phyloP scores from a whole-genome alignment of 2,888 invertebrate species.

The Cerastis rubricosa region DNA sequence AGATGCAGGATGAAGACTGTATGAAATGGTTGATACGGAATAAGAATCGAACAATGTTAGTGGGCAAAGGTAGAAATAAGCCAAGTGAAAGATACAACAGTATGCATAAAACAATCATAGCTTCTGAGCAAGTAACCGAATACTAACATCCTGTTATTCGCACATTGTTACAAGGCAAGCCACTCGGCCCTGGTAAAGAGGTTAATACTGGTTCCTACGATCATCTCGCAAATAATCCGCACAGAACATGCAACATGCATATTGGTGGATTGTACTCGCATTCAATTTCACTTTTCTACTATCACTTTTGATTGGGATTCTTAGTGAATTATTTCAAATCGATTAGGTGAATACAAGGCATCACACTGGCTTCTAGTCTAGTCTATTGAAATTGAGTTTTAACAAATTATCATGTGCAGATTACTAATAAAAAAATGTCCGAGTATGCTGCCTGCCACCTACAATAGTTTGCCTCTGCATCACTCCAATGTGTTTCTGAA shows the following conservation, averaged over 20 bases:
- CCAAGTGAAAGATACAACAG: conserved; percentile 6
- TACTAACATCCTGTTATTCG: conserved; percentile 35
- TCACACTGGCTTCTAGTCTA: neutral
- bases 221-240: conserved; percentile 23
- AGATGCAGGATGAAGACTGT: neutral
- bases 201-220: conserved; percentile 7
- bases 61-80: neutral
- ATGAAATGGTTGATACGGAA: conserved; percentile 1
- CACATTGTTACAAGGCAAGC: conserved; percentile 47
- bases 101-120: conserved; percentile 20
- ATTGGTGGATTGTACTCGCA: conserved; percentile 33
- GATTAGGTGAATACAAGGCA: neutral
- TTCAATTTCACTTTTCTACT: conserved; percentile 45
- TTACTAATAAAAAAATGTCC: neutral
- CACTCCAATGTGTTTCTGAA: no score
- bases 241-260: conserved; percentile 51
- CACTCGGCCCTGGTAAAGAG: neutral
- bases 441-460: neutral
- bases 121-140: conserved; percentile 29
- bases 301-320: conserved; percentile 38
- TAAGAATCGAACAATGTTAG: conserved; percentile 2
- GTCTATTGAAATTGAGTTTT: neutral
- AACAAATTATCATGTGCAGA: neutral
- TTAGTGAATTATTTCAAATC: neutral
- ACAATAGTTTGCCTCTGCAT: neutral